Evolutionary conservation across 2,888 invertebrate genomes (phyloP).

Genomic region (Auanema sp.): DNA sequence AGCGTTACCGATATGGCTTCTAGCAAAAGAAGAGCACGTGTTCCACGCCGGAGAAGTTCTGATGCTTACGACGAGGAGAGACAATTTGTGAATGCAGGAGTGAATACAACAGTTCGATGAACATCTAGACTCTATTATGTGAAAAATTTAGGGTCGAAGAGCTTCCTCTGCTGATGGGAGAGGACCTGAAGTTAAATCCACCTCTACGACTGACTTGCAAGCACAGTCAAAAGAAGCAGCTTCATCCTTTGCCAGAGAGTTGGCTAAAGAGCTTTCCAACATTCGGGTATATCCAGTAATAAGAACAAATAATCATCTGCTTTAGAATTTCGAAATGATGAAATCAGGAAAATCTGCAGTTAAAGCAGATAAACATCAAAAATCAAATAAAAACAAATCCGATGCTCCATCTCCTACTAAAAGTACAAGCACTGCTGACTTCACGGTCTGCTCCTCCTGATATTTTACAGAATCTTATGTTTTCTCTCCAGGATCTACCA

Average conservation of each 20-base stretch:
- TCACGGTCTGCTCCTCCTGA: not conserved
- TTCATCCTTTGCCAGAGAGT: not conserved
- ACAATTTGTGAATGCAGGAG: constrained; percentile 12
- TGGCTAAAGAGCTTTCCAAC: not conserved
- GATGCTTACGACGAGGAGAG: constrained; percentile 12
- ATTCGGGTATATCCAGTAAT: not conserved
- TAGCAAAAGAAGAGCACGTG: not conserved
- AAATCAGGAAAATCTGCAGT: not conserved
- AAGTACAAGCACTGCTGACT: too few relatives aligned
- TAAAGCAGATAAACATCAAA: not conserved
- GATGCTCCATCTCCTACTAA: too few relatives aligned
- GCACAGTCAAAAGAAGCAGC: not conserved
- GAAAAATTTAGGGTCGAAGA: not conserved
- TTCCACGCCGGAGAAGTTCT: not conserved
- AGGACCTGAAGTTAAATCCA: constrained; percentile 1
- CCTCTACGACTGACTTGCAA: constrained; percentile 12
- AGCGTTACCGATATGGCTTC: constrained; percentile 12
- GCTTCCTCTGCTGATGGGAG: not conserved
- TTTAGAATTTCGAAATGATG: not conserved
- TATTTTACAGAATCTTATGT: not conserved
- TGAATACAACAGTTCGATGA: constrained; percentile 4
- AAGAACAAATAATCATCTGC: not conserved
- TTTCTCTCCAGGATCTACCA: constrained; percentile 29
- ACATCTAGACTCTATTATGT: not conserved
- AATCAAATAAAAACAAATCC: not conserved